Evolutionary conservation across 2,888 invertebrate species (phyloP), one percentile per base, ranked within the genome.

Genomic region (Mythimna impura): DNA sequence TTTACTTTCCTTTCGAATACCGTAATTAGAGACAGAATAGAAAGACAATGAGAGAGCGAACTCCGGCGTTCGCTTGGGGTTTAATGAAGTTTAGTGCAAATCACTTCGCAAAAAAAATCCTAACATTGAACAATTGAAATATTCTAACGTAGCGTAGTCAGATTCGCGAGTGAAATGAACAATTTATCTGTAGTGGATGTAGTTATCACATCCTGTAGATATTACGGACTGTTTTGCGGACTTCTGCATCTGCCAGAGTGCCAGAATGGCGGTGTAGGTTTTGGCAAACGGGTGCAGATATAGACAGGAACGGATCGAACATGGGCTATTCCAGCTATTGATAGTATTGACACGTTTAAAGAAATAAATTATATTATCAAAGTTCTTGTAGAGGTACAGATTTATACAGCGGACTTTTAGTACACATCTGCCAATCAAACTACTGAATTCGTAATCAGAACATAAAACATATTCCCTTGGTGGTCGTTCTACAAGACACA

Each of bases 131-230:
- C 54, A 30, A 66, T 65, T 80, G 14, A 76, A 62, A 71, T 75
- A 68, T 68, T 70, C 54, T 76, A 67, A 60, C 34, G 69, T 60
- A 14, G 58, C 34, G 69, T 60, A 14, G 58, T 40, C 34, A 4
- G 52, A 52, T 52, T 60, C 58, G 9, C 54, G 34, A 76, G 76
- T 76, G 79, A 80, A 80, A 80, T 79, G 80, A 47, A 80, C 80
- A 71, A 80, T 30, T 80, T 80, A 80, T 80, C 79, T 50, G 76
- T 20, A 80, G 67, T 80, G 79, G 79, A 80, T 71, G 79, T 71
- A 80, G 71, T 71, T 79, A 80, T 80, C 79, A 50, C 79, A 80
- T 80, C 79, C 79, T 80, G 75, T 50, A 75, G 79, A 80, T 80
- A 80, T 64, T 52, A 25, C 30, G 57, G 36, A 65, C 64, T 66